Base-by-base conservation (phyloP, 2,113 vertebrate species). In the Oncorhynchus nerka region DNA sequence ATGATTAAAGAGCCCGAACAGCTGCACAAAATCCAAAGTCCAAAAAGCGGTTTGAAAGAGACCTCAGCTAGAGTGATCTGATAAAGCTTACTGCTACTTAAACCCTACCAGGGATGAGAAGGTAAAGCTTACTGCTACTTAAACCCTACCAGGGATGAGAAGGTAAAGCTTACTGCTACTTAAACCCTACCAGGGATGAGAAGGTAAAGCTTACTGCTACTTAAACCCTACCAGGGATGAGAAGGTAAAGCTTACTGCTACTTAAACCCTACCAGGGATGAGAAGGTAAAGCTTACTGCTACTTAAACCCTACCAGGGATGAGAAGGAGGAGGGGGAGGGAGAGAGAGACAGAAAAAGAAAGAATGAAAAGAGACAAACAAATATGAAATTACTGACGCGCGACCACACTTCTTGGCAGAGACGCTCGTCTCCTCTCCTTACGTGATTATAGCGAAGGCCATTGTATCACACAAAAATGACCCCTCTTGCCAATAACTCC, bases 1-100 rank as follows among this genome's bases (percentile, higher is more conserved):
- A 95, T 97, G 96, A 98, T 96, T 97, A 96, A 98, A 94, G 92
- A 95, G 92, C 93, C 93, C 93, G 92, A 93, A 90, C 95, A 97
- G 96, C 96, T 98, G 96, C 88, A 94, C 92, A 90, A 95, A 96
- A 97, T 96, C 92, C 96, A 96, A 95, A 96, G 91, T 92, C 90
- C 92, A 90, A 90, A 91, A 93, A 87, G 94, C 85, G 88, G 82
- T 94, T 94, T 96, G 81, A 95, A 93, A 95, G 92, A 95, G 94
- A 90, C 94, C 93, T 93, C 91, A 95, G 91, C 87, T 89, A 88
- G 83, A 81, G 94, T 94, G 92, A 94, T 92, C 85, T 81, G 88
- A 94, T 93, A 94, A 93, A 89, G 89, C 92, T 78, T 83, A 83
- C 90, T 92, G 94, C 89, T 93, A 91, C 90, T 91, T 92, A 93